Evolutionary conservation across 2,113 vertebrate genomes (phyloP), one percentile per base, ranked within the genome.

Genomic region (Lanius collurio): DNA sequence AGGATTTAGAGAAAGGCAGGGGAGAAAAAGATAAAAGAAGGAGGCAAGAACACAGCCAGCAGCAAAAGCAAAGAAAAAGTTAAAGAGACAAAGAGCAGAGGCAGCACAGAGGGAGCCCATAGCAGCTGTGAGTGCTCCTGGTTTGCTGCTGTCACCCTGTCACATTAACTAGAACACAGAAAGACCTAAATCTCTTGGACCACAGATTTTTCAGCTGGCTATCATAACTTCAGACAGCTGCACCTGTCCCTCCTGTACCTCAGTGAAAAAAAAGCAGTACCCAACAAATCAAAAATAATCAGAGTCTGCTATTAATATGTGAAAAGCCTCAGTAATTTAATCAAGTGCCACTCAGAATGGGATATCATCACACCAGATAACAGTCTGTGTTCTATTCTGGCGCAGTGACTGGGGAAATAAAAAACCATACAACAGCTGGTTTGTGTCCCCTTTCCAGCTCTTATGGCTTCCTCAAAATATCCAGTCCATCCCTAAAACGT

Each of bases 371-470:
- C 31, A n/a, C 14, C 13, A 44, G 33, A 39, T 15, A 53, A 57
- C 63, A 83, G 46, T 4, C 46, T 6, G 1, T 14, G 68, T 68
- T 67, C 85, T 83, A 89, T 88, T 89, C 87, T 79, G 63, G 86
- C 4, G 44, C 44, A 41, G 46, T 4, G 20, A 64, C 65, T 10
- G 42, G n/a, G 35, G 84, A 76, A 87, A 88, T 4, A 14, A 46
- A 44, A 52, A 37, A 37, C 57, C 57, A 63, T 1, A 14, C 63
- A 88, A 52, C 95, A 97, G 96, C 71, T 95, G 95, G 59, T 37
- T 68, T 41, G 35, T 7, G 30, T 28, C 33, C 62, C 27, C 18
- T 60, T 75, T n/a, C 33, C 50, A 4, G n/a, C 57, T 67, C 82
- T 87, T 26, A 68, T 0, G 2, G 74, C 83, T 88, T 53, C 63